A percentile compares a stretch with the other conserved stretches of the same genome.
These are phyloP conservation scores for Aphidoletes aphidimyza DNA, from an alignment of 2,888 invertebrate species.

Conservation along the genomic window DNA sequence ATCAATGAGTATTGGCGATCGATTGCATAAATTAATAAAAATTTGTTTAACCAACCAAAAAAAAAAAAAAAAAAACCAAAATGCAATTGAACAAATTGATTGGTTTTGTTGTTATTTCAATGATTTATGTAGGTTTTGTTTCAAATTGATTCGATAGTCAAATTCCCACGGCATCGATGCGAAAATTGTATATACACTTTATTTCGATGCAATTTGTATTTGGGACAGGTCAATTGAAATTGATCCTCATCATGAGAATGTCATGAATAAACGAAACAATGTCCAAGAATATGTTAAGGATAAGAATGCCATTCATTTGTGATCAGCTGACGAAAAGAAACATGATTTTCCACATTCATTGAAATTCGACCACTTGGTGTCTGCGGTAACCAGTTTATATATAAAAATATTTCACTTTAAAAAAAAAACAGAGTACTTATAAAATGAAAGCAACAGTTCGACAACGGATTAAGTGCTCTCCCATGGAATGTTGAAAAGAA, in stretches of 20 bases:
- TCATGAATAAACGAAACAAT: too few relatives aligned
- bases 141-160: neutral
- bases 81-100: neutral
- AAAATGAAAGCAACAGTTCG: neutral
- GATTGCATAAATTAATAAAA: conserved; percentile 37
- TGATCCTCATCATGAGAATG: neutral
- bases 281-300: neutral
- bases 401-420: too few relatives aligned
- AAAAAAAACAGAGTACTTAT: neutral
- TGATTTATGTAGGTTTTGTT: neutral
- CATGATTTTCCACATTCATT: too few relatives aligned
- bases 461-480: too few relatives aligned
- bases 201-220: neutral
- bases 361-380: too few relatives aligned
- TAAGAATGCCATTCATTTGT: neutral
- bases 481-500: too few relatives aligned
- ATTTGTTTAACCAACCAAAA: conserved; percentile 35
- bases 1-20: neutral
- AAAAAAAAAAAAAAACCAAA: too few relatives aligned
- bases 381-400: too few relatives aligned
- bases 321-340: neutral
- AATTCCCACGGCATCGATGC: conserved; percentile 15
- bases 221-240: too few relatives aligned
- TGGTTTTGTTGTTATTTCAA: conserved; percentile 20
- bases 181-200: neutral